phyloP scores from a whole-genome alignment of 2,797 vertebrate genomes.

The Perodicticus potto region DNA sequence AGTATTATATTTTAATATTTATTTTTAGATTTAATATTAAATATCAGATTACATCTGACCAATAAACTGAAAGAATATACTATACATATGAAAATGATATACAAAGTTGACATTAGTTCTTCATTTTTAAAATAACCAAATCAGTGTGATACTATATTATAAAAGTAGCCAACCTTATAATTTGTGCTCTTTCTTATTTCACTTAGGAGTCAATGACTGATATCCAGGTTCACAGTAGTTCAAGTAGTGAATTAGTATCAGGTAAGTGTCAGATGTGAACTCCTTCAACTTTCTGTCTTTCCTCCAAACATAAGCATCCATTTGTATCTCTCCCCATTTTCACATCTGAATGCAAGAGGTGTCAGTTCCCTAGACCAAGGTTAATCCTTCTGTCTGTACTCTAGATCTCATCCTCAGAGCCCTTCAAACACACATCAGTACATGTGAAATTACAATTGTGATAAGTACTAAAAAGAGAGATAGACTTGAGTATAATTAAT shows the following conservation, averaged over 20 bases:
- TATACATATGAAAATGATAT: conserved; percentile 39
- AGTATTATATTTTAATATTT: conserved; percentile 63
- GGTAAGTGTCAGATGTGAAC: conserved; percentile 81
- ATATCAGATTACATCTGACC: conserved; percentile 1
- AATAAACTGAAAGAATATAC: conserved; percentile 33
- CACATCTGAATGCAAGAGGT: not conserved
- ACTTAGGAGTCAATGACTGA: conserved; percentile 82
- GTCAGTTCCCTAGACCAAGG: not conserved
- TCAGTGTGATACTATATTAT: conserved; percentile 28
- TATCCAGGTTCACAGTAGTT: conserved; percentile 75
- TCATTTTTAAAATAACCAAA: conserved; percentile 53
- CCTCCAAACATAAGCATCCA: not conserved
- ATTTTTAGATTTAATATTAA: conserved; percentile 68
- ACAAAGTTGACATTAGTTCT: conserved; percentile 49
- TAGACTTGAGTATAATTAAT: conserved; percentile 13
- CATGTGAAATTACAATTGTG: conserved; percentile 29
- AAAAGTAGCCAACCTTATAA: conserved; percentile 42
- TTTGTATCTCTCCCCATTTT: not conserved
- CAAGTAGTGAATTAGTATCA: conserved; percentile 83
- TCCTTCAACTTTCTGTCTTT: conserved; percentile 25
- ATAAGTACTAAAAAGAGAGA: conserved; percentile 27
- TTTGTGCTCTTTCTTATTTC: conserved; percentile 77
- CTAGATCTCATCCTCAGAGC: not conserved
- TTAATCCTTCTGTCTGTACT: conserved; percentile 10
- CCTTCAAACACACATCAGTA: not conserved